Base-by-base conservation (phyloP, 2,888 invertebrate species). In the Drosophila atripex region DNA sequence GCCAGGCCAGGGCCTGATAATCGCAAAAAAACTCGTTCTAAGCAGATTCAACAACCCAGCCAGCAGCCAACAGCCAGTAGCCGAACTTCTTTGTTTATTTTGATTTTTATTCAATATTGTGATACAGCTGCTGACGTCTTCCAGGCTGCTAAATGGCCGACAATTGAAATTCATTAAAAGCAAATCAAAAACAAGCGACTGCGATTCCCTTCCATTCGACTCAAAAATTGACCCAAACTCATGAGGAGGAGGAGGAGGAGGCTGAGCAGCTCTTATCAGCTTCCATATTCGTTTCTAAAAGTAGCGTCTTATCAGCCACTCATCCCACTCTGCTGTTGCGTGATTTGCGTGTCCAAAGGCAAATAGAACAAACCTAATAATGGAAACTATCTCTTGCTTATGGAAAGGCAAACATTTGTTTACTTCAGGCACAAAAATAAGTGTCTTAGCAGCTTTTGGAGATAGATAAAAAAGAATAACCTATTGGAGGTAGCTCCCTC, bases 81-180 rank as follows among this genome's bases (percentile, higher is more conserved):
- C 32, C 3, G 28, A 69, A 69, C 41, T 54, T 54, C 64, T 69
- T 70, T 49, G 58, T 57, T 41, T 54, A 35, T 66, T 61, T 69
- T 69, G 64, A 69, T 56, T 69, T 65, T 50, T 28, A 32, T 38
- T 71, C 35, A 41, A 52, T 60, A 28, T 59, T 50, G 35, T 32
- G 52, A 59, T 25, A 28, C 46, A 61, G 60, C 47, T 71, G 72
- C 69, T 70, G 73, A 63, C 72, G 52, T 63, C 69, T 61, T 39
- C 32, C 30, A 18, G 43, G 68, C 47, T 49, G 64, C 73, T 71
- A 73, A 66, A 50, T 69, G 72, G 49, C 9, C 35, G 43, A 55
- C 73, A 73, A 73, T 73, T 73, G 69, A 73, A 73, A 73, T 73
- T 61, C 55, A 73, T 73, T 73, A 68, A 73, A 68, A 57, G 46